Conservation (phyloP, 2,888 invertebrate species). For the Epinotia nisella region DNA sequence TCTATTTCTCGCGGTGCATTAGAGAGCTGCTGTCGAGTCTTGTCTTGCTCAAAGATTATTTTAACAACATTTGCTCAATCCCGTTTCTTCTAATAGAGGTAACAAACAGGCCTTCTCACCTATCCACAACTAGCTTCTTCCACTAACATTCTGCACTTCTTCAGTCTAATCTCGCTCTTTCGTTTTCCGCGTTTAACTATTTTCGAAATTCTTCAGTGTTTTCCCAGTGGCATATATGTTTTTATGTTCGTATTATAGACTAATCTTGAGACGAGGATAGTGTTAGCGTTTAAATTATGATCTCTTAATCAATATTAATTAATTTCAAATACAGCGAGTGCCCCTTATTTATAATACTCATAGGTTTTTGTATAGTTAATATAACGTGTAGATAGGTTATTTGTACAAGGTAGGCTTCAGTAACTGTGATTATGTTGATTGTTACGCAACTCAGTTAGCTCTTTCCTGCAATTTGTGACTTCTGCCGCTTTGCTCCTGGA, state of each 20-base stretch:
- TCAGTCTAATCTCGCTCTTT: conserved; percentile 35
- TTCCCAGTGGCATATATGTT: conserved; percentile 72
- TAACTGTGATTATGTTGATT: conserved; percentile 63
- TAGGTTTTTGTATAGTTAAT: conserved; percentile 79
- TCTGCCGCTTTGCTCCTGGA: conserved; percentile 19
- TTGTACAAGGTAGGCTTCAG: conserved; percentile 53
- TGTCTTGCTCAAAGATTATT: conserved; percentile 81
- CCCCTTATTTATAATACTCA: conserved; percentile 84
- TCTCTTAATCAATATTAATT: conserved; percentile 85
- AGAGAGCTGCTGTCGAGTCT: conserved; percentile 75
- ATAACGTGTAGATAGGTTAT: conserved; percentile 49
- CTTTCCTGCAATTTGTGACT: conserved; percentile 31
- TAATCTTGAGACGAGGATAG: conserved; percentile 79
- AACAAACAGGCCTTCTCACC: conserved; percentile 26
- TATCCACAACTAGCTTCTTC: conserved; percentile 18
- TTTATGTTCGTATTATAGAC: conserved; percentile 77
- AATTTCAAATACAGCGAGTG: conserved; percentile 76
- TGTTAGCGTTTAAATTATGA: conserved; percentile 82
- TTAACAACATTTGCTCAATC: conserved; percentile 83
- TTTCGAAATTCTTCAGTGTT: conserved; percentile 58
- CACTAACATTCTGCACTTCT: conserved; percentile 8
- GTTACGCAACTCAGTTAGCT: conserved; percentile 49
- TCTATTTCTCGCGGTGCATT: conserved; percentile 56
- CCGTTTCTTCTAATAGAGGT: conserved; percentile 55
- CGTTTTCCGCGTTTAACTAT: conserved; percentile 56